Evolutionary conservation across 1,140 invertebrate genomes (phyloP), one percentile per base, ranked within the genome.

Genomic region (Dendroctonus valens): DNA sequence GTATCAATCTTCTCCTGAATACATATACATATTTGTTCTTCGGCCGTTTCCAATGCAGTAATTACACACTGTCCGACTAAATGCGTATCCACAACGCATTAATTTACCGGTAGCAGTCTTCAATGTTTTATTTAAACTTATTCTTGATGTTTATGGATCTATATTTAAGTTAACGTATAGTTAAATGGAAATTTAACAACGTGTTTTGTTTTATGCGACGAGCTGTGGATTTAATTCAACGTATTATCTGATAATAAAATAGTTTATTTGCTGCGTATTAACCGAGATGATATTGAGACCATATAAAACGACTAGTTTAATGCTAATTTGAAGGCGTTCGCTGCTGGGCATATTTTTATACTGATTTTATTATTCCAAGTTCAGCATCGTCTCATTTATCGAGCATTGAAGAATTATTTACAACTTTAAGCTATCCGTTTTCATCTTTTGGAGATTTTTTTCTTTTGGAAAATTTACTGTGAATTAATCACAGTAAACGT

Each of bases 61-160:
- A 58, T 58, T 58, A 58, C 55, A 58, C 55, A 58, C 55, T 58
- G 55, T 44, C 52, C 15, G 38, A 40, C 52, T 54, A 54, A 54
- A 54, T 54, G 41, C 41, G 12, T 58, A 58, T 37, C 42, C 46
- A 11, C 12, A 42, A n/a, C 8, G 41, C 55, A 44, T 46, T 58
- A 44, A 58, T 58, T 58, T 58, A 58, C 55, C 38, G 15, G 55
- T 58, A 58, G 55, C 55, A 52, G 50, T 26, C 50, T 52, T 55
- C 26, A 55, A 55, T 55, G 53, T 40, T 55, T 40, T 39, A 55
- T 38, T 38, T 55, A 40, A 40, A 41, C 15, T 55, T 12, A 55
- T 54, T 54, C 52, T 9, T 54, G 52, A 54, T 54, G 52, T 54
- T 54, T 54, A 54, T 54, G 15, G 52, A 54, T 54, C 52, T 54